Percentiles rank a stretch among this genome's conserved stretches.
Conservation (phyloP, 2,888 invertebrate genomes). For the Athalia cordata region DNA sequence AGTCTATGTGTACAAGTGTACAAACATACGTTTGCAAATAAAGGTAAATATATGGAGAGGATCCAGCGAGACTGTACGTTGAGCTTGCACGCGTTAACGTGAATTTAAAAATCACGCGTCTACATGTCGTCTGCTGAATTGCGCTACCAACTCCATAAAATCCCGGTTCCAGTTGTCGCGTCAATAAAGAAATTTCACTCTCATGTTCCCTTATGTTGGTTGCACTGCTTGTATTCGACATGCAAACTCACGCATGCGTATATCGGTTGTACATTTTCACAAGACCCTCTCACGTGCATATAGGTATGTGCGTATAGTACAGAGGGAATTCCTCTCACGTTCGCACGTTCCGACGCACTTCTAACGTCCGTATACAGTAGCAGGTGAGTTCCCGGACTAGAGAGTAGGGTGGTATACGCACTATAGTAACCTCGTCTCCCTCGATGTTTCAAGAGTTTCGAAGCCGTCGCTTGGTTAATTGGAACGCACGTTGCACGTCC, state of each 20-base stretch:
- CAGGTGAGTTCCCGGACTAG: slow-evolving; percentile 14
- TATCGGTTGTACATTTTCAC: neutral
- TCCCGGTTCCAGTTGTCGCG: too few relatives aligned
- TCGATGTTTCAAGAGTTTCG: slow-evolving; percentile 36
- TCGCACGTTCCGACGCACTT: slow-evolving; percentile 11
- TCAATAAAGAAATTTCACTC: too few relatives aligned
- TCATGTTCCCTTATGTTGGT: too few relatives aligned
- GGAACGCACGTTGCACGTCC: slow-evolving; percentile 41
- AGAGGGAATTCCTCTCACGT: slow-evolving; percentile 23
- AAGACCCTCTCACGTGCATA: neutral
- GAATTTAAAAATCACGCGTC: too few relatives aligned
- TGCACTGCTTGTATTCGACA: neutral
- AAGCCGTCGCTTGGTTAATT: slow-evolving; percentile 40
- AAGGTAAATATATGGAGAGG: too few relatives aligned
- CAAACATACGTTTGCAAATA: too few relatives aligned
- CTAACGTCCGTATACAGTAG: slow-evolving; percentile 1
- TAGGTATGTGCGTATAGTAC: neutral
- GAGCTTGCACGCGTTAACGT: too few relatives aligned
- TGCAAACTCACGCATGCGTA: neutral
- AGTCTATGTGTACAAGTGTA: too few relatives aligned
- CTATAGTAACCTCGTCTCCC: neutral
- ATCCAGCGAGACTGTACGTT: too few relatives aligned
- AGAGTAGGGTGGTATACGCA: neutral
- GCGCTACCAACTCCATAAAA: too few relatives aligned
- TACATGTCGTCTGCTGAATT: too few relatives aligned